Base-by-base conservation (phyloP, 2,797 vertebrate species). In the Vireo griseus region DNA sequence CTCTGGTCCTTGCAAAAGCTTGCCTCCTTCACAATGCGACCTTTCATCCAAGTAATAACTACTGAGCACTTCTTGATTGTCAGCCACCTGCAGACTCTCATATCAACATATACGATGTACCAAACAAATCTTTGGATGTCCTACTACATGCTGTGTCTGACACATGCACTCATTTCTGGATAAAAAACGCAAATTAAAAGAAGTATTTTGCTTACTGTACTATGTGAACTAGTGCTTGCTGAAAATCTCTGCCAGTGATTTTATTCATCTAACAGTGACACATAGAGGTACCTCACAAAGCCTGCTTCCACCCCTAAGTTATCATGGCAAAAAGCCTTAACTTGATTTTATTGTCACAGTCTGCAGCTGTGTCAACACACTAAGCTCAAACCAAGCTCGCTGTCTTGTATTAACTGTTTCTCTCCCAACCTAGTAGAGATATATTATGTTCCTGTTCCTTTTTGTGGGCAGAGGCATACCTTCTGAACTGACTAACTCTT, bases 341-440 rank as follows among this genome's bases (percentile, higher is more conserved):
- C 58, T 69, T 86, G 55, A 58, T 80, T 75, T 77, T 78, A 40
- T 57, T 90, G 61, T 57, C 10, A 2, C 9, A 33, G 28, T 63
- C 66, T 78, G 79, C 88, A 93, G 76, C 96, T 93, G 95, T 92
- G 73, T 88, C 94, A 95, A 88, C 66, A 86, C n/a, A n/a, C 13
- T 19, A 31, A 68, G 22, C 47, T 73, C 77, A 61, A 65, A 54
- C 44, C 52, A 35, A 69, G 21, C n/a, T 73, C 0, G 0, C 44
- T 67, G 18, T 15, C 10, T 81, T 8, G 0, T 52, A 25, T 88
- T 88, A 94, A 84, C 86, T 58, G 4, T 75, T 95, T 82, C 54
- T 87, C 25, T 63, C 45, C 40, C 39, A 77, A 4, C 24, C 20
- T 22, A 5, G 10, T 2, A 31, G 21, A 51, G 26, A 18, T 2